A percentile compares a stretch with the other conserved stretches of the same genome.
Conservation (phyloP, 1,140 invertebrate species). For the Danaus plexippus region DNA sequence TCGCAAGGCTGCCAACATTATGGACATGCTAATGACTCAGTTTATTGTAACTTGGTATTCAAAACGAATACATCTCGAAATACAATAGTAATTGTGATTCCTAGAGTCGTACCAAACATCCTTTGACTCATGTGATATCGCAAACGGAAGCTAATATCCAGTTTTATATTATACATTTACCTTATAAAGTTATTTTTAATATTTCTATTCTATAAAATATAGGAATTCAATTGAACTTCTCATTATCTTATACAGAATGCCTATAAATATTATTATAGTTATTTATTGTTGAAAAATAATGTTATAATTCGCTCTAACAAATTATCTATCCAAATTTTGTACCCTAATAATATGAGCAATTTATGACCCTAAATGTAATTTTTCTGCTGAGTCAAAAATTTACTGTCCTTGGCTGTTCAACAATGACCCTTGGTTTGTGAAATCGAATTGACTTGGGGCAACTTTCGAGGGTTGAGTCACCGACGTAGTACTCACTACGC, state of each 20-base stretch:
- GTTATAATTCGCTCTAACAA: too few species aligned
- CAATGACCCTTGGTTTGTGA: conserved; percentile 15
- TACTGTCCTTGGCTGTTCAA: conserved; percentile 14
- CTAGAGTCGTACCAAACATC: conserved; percentile 12
- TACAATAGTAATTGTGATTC: conserved; percentile 44
- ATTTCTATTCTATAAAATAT: too few species aligned
- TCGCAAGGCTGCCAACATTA: conserved; percentile 25
- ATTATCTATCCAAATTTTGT: too few species aligned
- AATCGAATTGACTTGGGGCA: conserved; percentile 7
- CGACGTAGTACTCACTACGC: conserved; percentile 35
- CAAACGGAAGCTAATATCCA: not conserved
- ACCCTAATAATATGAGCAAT: too few species aligned
- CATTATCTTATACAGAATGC: too few species aligned
- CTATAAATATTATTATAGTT: too few species aligned
- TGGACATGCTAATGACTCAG: conserved; percentile 33
- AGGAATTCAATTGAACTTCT: too few species aligned
- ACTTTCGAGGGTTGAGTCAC: conserved; percentile 17
- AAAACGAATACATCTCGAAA: conserved; percentile 21
- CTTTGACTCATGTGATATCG: conserved; percentile 11
- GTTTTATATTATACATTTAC: not conserved
- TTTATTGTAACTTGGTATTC: conserved; percentile 18
- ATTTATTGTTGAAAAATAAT: too few species aligned
- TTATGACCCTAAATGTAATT: too few species aligned
- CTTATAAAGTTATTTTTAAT: not conserved
- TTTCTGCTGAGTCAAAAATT: conserved; percentile 6